These are phyloP conservation scores for Drosophila nr. perissopoda DNA, from an alignment of 2,888 invertebrate species.

Conservation along the genomic window DNA sequence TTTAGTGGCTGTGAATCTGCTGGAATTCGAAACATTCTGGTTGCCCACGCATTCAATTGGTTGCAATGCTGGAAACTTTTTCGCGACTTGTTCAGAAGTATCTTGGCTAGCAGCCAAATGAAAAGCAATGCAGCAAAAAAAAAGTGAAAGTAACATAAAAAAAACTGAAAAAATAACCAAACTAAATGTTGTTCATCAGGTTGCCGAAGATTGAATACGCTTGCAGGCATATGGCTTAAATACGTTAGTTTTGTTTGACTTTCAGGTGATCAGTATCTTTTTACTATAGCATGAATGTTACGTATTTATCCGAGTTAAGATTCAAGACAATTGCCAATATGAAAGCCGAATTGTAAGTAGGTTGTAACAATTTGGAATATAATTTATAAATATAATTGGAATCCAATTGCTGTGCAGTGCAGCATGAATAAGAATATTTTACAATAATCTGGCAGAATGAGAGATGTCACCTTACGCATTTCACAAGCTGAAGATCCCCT, in stretches of 20 bases:
- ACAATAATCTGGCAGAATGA: neutral
- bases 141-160: conserved; percentile 12
- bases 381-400: neutral
- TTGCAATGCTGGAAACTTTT: conserved; percentile 43
- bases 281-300: neutral
- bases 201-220: neutral
- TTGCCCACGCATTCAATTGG: conserved; percentile 52
- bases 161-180: neutral
- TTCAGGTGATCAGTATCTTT: neutral
- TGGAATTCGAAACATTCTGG: conserved; percentile 29
- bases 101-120: conserved; percentile 38
- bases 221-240: neutral
- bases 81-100: conserved; percentile 60
- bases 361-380: neutral
- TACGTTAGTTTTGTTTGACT: neutral
- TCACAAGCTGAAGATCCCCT: neutral
- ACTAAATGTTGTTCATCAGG: neutral
- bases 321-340: neutral
- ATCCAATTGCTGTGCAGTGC: neutral
- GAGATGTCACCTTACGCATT: neutral
- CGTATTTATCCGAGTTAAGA: neutral
- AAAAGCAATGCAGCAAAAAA: neutral
- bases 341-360: neutral
- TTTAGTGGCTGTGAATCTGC: conserved; percentile 5
- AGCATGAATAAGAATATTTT: neutral